Base-by-base conservation (phyloP, 2,797 vertebrate genomes). In the Hapalemur alaotrensis region DNA sequence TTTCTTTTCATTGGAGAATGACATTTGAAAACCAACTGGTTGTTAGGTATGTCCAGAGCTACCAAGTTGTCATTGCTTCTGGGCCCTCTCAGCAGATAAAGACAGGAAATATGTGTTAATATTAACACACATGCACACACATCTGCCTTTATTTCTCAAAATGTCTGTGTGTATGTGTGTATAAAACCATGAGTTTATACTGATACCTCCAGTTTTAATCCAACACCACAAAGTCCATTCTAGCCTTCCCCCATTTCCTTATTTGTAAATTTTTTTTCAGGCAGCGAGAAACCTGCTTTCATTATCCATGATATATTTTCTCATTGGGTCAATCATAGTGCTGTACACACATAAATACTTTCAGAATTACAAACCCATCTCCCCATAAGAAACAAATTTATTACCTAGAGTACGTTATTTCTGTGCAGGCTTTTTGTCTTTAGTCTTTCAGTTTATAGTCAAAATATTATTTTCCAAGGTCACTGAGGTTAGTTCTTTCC, bases 321-420 rank as follows among this genome's bases (percentile, higher is more conserved):
- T 65, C 95, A 72, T 75, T 90, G 83, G 72, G 70, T 91, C 86
- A 83, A 18, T 87, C 78, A 59, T 35, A 48, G 18, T 18, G 28
- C 13, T 54, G 13, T 79, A 30, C 28, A 43, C 38, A 75, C 48
- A 86, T 46, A 65, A 92, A 70, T 52, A 67, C 20, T 89, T 94
- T 95, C 84, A 89, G 32, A 96, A 92, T 73, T 78, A 48, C 35
- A 90, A 95, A 87, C 41, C 38, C 14, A 50, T 78, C 54, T 69
- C 32, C 52, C 48, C 91, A 43, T 43, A 43, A 95, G 87, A 95
- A 96, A 85, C 46, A 89, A 63, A 96, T 75, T 88, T 75, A 80
- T 8, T 59, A 88, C 86, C 9, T 35, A 48, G 57, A 93, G 32
- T 38, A 87, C 8, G 93, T 15, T 89, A 83, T 85, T 93, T 91